phyloP scores from a whole-genome alignment of 2,888 invertebrate genomes.

The Patella depressa region DNA sequence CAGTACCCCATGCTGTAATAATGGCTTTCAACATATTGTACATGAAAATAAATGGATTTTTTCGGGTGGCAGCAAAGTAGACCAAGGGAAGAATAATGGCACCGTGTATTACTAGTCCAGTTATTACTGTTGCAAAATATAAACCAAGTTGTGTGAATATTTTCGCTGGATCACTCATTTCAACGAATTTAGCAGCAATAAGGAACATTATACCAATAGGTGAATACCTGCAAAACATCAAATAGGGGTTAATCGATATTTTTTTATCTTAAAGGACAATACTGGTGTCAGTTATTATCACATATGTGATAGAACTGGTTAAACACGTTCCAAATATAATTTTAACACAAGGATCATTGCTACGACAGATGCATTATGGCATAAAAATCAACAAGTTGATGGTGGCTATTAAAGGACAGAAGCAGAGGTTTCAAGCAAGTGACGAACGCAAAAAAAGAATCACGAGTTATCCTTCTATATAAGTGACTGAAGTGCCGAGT shows the following conservation, averaged over 20 bases:
- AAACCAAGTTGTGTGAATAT: conserved; percentile 86
- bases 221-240: conserved; percentile 60
- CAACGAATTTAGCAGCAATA: conserved; percentile 89
- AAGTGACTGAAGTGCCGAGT: no score
- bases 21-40: conserved; percentile 75
- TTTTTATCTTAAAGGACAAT: no score
- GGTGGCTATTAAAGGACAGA: no score
- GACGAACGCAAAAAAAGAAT: no score
- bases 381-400: no score
- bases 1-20: conserved; percentile 73
- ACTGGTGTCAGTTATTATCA: no score
- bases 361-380: no score
- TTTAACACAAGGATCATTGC: no score
- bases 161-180: conserved; percentile 86
- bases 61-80: conserved; percentile 76
- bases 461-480: no score
- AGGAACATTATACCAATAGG: conserved; percentile 69
- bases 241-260: background rate
- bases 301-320: no score
- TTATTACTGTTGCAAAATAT: conserved; percentile 89
- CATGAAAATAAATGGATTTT: conserved; percentile 62
- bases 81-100: conserved; percentile 90
- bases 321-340: no score
- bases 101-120: conserved; percentile 91
- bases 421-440: no score